Conservation (phyloP, 2,113 vertebrate species). For the Calyptomena viridis region DNA sequence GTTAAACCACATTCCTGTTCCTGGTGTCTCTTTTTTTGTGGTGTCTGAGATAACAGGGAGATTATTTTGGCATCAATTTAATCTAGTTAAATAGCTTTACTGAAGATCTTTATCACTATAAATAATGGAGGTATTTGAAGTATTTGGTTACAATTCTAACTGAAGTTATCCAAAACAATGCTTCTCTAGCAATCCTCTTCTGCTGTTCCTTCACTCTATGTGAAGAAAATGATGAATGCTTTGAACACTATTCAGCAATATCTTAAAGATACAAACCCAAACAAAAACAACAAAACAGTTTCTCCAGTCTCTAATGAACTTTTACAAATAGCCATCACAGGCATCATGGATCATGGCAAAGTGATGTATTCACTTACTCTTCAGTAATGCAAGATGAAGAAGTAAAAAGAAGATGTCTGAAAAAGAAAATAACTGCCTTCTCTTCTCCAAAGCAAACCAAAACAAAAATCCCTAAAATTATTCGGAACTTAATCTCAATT, state of each 20-base stretch:
- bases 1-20: slow-evolving; percentile 51
- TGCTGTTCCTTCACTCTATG: not conserved
- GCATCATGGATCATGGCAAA: not conserved
- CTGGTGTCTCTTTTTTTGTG: slow-evolving; percentile 23
- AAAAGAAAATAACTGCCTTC: not conserved
- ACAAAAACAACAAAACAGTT: not conserved
- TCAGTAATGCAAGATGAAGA: not conserved
- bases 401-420: not conserved
- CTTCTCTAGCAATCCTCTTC: not conserved
- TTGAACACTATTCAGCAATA: slow-evolving; percentile 23
- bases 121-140: slow-evolving; percentile 57
- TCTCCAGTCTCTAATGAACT: not conserved
- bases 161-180: slow-evolving; percentile 26
- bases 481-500: not conserved
- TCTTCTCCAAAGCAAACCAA: not conserved
- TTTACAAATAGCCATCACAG: not conserved
- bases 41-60: slow-evolving; percentile 48
- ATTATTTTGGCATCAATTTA: slow-evolving; percentile 64
- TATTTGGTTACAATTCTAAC: slow-evolving; percentile 43
- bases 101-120: slow-evolving; percentile 63
- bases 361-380: not conserved
- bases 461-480: not conserved
- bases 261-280: not conserved
- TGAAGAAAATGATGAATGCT: slow-evolving; percentile 31
- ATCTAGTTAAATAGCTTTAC: slow-evolving; percentile 56